phyloP scores from a whole-genome alignment of 2,113 vertebrate species.

The Mionectes macconnelli region DNA sequence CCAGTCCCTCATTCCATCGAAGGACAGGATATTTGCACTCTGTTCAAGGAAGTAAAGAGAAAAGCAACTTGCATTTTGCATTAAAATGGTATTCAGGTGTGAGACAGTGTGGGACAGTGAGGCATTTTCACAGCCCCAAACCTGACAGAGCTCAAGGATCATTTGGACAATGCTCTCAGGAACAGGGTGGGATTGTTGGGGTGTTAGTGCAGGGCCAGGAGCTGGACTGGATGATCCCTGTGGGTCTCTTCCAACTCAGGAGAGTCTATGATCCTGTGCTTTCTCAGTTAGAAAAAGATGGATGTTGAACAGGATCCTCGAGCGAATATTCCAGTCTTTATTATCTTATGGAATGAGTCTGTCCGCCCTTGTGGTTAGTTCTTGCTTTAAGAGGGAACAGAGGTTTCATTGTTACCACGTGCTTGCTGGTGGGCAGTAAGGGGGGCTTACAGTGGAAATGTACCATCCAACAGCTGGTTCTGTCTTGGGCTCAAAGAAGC shows the following conservation, averaged over 20 bases:
- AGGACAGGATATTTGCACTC: background rate
- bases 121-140: rapidly evolving
- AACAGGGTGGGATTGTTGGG: background rate
- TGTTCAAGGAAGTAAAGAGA: background rate
- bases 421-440: too few relatives aligned
- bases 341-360: background rate
- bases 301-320: background rate
- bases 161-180: rapidly evolving
- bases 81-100: background rate
- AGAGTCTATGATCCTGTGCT: background rate
- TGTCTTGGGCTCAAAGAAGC: background rate
- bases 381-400: background rate
- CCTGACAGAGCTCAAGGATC: background rate
- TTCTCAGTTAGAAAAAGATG: background rate
- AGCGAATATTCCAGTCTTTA: background rate
- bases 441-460: background rate
- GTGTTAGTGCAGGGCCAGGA: rapidly evolving
- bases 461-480: background rate
- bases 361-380: background rate
- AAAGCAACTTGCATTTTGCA: background rate
- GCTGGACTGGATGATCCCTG: background rate
- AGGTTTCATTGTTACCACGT: background rate
- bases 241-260: background rate
- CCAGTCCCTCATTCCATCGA: background rate
- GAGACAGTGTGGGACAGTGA: background rate